phyloP scores from a whole-genome alignment of 2,113 vertebrate genomes.

The Tor tambroides region DNA sequence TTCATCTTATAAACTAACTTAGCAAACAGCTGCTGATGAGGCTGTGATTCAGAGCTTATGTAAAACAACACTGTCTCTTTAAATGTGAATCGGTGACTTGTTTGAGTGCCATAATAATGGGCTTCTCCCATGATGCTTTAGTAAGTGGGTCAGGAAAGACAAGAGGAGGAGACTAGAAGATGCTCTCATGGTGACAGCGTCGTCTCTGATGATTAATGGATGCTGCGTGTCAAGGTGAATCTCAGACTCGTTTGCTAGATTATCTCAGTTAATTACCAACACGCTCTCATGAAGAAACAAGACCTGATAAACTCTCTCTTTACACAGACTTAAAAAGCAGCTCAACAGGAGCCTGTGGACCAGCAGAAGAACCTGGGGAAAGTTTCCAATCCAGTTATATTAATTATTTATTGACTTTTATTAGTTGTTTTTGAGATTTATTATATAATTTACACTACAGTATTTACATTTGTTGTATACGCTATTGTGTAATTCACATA shows the following conservation, averaged over 20 bases:
- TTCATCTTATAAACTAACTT: background rate
- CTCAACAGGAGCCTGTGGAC: background rate
- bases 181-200: background rate
- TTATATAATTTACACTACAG: too few relatives aligned
- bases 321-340: background rate
- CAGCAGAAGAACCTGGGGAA: background rate
- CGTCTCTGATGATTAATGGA: constrained; percentile 59
- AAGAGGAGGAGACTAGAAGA: constrained; percentile 36
- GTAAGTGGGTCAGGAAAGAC: constrained; percentile 67
- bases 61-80: constrained; percentile 62
- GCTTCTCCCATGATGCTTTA: constrained; percentile 60
- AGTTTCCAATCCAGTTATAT: too few relatives aligned
- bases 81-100: constrained; percentile 66
- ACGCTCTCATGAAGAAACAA: background rate
- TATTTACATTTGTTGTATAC: too few relatives aligned
- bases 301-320: background rate
- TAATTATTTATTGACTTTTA: too few relatives aligned
- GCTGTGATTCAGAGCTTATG: background rate
- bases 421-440: too few relatives aligned
- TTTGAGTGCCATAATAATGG: constrained; percentile 64
- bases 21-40: background rate
- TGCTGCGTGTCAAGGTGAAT: constrained; percentile 38
- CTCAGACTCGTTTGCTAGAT: constrained; percentile 10
- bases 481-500: too few relatives aligned
- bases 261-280: background rate